Base-by-base conservation (phyloP, 2,797 vertebrate genomes). In the Myotis planiceps region DNA sequence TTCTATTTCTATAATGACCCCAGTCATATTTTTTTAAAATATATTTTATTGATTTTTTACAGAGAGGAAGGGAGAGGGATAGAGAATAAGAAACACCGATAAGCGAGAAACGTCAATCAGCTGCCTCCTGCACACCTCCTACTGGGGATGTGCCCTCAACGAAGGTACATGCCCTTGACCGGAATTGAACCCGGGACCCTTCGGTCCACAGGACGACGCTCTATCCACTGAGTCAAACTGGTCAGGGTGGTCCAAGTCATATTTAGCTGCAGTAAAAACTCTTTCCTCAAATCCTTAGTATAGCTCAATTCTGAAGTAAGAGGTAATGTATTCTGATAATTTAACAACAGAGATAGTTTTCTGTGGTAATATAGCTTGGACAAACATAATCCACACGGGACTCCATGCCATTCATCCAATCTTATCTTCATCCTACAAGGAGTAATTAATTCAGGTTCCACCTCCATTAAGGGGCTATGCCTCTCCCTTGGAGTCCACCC, bases 231-330 rank as follows among this genome's bases (percentile, higher is more conserved):
- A 42, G 42, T 2, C 42, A 42, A 42, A 42, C 42, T 2, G 10
- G 42, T 42, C 42, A 42, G 42, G 42, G 42, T 42, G 42, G 42
- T 0, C 42, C 9, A 0, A 23, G 9, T 68, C 37, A 81, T 78
- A 76, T 87, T 92, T 89, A 93, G 25, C 60, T 93, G 6, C 49
- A 80, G 16, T 94, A n/a, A 92, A 55, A 90, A 87, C 3, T 63
- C 34, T 23, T 45, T 66, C 68, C 15, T 82, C 18, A 69, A 60
- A 37, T 85, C 63, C 4, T 93, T n/a, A 74, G 51, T 6, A 63
- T 37, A 82, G n/a, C 55, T 92, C 87, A 45, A 55, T 88, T 96
- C 82, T 76, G 72, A 78, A 37, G 25, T 23, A 75, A 88, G 29
- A 89, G 34, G 7, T 72, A 37, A 94, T 83, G 69, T 84, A 55